Evolutionary conservation across 1,140 invertebrate species (phyloP), one percentile per base, ranked within the genome.

Genomic region (Conus ventricosus): DNA sequence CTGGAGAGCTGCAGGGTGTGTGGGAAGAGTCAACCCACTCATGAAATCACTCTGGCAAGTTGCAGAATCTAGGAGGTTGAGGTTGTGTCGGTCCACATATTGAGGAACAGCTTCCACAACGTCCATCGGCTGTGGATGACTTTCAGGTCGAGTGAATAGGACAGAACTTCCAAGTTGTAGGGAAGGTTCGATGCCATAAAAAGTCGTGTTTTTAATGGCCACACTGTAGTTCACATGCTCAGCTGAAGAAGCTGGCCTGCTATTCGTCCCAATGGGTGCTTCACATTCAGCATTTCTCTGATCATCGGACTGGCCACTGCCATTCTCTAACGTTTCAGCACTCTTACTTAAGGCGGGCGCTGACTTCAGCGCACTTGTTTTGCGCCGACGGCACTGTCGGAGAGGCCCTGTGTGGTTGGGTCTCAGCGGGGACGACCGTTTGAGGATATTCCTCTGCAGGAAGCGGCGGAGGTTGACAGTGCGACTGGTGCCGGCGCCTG

Each of bases 361-460:
- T 5, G 80, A 54, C 51, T 39, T 54, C 6, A 51, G 0, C 5
- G 76, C 23, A 78, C 11, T 39, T 13, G 80, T 0, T 20, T 84
- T 84, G 23, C 82, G 82, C 2, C 82, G 82, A 25, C 82, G 82
- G 57, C 54, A 67, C 82, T 84, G 82, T 17, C 82, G 82, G 20
- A 63, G 54, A 27, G 82, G 82, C 4, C 82, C 82, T 8, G 55
- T 8, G n/a, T 63, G 82, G 13, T 55, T n/a, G 7, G 82, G 55
- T 10, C 57, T 54, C 5, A 23, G n/a, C 55, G 82, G n/a, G 5
- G 82, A 63, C 55, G 55, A 54, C 23, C 82, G 55, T 13, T 39
- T n/a, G 23, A 84, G 82, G 55, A 84, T 60, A 55, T 84, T 84
- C 10, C 57, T 60, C 82, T 84, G 82, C 57, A 84, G 82, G n/a